Evolutionary conservation across 2,888 invertebrate species (phyloP), one percentile per base, ranked within the genome.

Genomic region (Aphodius sticticus): DNA sequence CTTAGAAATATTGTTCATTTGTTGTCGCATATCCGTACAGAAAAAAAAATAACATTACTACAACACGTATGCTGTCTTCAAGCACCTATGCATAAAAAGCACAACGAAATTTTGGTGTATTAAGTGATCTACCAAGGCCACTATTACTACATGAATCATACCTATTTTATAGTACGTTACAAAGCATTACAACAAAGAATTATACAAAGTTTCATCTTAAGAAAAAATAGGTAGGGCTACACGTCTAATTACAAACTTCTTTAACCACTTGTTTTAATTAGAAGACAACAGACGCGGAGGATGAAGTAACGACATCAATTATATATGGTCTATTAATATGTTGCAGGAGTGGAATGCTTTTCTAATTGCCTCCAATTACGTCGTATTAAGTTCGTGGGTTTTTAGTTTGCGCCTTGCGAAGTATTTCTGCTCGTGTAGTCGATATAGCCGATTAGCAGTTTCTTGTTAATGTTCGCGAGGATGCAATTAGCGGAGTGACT

Each of bases 351-450:
- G 72, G 77, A 77, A 77, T 77, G 74, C 74, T 79, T 74, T 77
- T 69, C n/a, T 79, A 79, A 79, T 79, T 79, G 72, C 69, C 26
- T 1, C 74, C 72, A 79, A 77, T 79, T 79, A 75, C 69, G 77
- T 79, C 74, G 35, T 72, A 79, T 79, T 79, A 79, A 71, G 38
- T 77, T 71, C 53, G 72, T 77, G 37, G 69, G 35, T 77, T 26
- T 37, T 70, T 9, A 53, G 53, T 53, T 53, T 53, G 53, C 53
- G 53, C 53, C 53, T 53, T 53, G 9, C 53, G 53, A 53, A 7
- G 53, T 53, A 53, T 12, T 53, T 53, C 53, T 53, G 12, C 12
- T 1, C 53, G 26, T 53, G 12, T 7, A 53, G 9, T 53, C 9
- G 53, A 0, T 53, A 53, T 12, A 12, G 53, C 26, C 53, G 53